Base-by-base conservation (phyloP, 1,140 invertebrate species). In the Lamellibrachia luymesi region DNA sequence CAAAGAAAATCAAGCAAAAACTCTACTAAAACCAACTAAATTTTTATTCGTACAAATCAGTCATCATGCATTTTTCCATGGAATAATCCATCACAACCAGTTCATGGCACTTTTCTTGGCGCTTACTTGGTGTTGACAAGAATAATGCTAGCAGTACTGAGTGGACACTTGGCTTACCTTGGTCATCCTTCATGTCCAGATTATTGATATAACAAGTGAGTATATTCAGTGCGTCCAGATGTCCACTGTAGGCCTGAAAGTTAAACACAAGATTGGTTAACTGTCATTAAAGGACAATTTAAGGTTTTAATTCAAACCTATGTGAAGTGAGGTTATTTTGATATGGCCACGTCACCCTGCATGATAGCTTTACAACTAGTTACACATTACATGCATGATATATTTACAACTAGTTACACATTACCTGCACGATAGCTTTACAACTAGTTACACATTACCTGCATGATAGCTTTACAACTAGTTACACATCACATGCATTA, bases 131-230 rank as follows among this genome's bases (percentile, higher is more conserved):
- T 38, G 38, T 38, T 38, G 38, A 38, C 38, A 38, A 38, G 38
- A 38, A 38, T 38, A 38, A 38, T 38, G 38, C 38, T 38, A 38
- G 38, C 38, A 38, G 38, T 38, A 1, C 38, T 38, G 38, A 38
- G 38, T 38, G 38, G 92, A 50, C n/a, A 10, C 17, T 56, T 56
- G 6, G 25, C 92, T 10, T 38, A 93, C 97, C 97, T 94, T 96
- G 96, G n/a, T 96, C 95, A 94, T 97, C 97, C 91, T 96, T 95
- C 27, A 97, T 96, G 94, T 97, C 97, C 4, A 97, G 95, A 94
- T 97, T 97, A 51, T 97, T 96, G 93, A 97, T 97, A 92, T 96
- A 96, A 13, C 96, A 96, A n/a, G 97, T 93, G 10, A 97, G 94
- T 50, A 97, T 94, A 90, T 95, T 95, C 17, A 97, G 93, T 56